Evolutionary conservation across 2,888 invertebrate species (phyloP), one percentile per base, ranked within the genome.

Genomic region (Ennomos quercinarius): DNA sequence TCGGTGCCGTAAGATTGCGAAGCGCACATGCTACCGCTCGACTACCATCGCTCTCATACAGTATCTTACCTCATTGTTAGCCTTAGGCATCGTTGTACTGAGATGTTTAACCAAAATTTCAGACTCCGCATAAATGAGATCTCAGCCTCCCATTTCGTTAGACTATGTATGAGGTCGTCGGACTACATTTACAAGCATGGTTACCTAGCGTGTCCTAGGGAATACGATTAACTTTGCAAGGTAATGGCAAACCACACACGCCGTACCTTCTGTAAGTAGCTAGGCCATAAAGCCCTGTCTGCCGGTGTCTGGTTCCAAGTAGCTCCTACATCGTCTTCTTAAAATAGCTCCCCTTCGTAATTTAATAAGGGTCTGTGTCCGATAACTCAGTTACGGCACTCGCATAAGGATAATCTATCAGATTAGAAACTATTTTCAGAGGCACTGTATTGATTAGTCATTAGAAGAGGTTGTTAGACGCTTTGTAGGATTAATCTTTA

Each of bases 261-360:
- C n/a, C 35, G 10, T 35, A 45, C 35, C 44, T 44, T 44, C 27
- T 27, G 27, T 51, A 51, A 57, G 51, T 57, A 47, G 46, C 57
- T 43, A 2, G 34, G n/a, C 42, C 36, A 53, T 55, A 52, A 55
- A 49, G 40, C 49, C 43, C 9, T 3, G 48, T 41, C 37, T 39
- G 27, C 27, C 27, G 45, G 55, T 38, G 54, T 61, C 61, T 64
- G 49, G 12, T 50, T 49, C 49, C 44, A 37, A 50, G 27, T 27
- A 17, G 17, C 42, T 53, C 52, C 47, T n/a, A n/a, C n/a, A n/a
- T n/a, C n/a, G 45, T 46, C 52, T 46, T 61, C 64, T 54, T 62
- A 59, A 63, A 66, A 66, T 64, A 66, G 49, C 60, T 52, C 59
- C 60, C 64, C 59, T 60, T 36, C 40, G 66, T 59, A 63, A 66